Evolutionary conservation across 30 jellyfish, hydroid and myxozoan species (phyloP).

Genomic region (Aurelia sp.): DNA sequence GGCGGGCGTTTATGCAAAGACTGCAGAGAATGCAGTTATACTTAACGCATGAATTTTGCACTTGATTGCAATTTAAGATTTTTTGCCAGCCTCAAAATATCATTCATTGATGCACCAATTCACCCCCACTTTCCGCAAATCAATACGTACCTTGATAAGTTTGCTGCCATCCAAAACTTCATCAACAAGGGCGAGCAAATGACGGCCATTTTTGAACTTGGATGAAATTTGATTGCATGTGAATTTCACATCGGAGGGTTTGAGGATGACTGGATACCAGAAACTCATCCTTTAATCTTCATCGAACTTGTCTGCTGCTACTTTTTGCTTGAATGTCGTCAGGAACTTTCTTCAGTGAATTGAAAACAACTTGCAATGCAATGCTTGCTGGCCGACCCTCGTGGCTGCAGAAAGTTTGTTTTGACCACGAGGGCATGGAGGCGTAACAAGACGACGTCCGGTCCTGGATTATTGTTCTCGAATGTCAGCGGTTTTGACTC

Average conservation of each 20-base stretch:
- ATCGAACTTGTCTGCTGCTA: background rate
- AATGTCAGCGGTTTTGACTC: too few species aligned
- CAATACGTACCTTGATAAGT: slow-evolving; percentile 21
- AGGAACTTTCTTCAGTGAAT: background rate
- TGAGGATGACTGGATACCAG: slow-evolving; percentile 60
- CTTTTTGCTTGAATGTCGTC: background rate
- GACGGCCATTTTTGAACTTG: slow-evolving; percentile 54
- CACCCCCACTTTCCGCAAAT: background rate
- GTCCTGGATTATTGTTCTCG: background rate
- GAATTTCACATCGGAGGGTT: slow-evolving; percentile 64
- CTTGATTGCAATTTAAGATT: too few species aligned
- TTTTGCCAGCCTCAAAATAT: too few species aligned
- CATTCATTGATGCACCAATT: background rate
- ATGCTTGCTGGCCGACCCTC: background rate
- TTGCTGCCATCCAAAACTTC: slow-evolving; percentile 52
- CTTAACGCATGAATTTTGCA: too few species aligned
- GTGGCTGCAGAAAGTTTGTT: slow-evolving; percentile 4
- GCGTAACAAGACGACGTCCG: background rate
- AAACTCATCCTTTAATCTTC: slow-evolving; percentile 25
- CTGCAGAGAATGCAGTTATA: too few species aligned
- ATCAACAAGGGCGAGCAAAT: slow-evolving; percentile 28
- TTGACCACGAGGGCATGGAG: slow-evolving; percentile 14
- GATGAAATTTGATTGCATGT: slow-evolving; percentile 42
- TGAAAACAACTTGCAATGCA: background rate
- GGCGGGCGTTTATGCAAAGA: too few species aligned